Base-by-base conservation (phyloP, 1,140 invertebrate species). In the Pararge aegeria region DNA sequence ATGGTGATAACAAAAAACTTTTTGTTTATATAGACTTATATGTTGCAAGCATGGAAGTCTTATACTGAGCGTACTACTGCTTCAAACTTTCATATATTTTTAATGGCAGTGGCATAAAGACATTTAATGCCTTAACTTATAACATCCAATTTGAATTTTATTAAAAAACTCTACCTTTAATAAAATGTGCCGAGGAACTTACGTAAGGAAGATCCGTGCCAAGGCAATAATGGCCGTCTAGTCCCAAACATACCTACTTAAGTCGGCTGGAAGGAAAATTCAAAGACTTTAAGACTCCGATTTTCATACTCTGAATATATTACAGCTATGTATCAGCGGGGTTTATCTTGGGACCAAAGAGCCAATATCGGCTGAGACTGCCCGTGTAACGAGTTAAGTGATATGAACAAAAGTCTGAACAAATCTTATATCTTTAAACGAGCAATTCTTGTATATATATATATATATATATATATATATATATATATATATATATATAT, bases 241-340 rank as follows among this genome's bases (percentile, higher is more conserved):
- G 52, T 42, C 40, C 54, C 59, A 55, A 61, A 61, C 21, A 54
- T 51, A 46, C 59, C 46, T 61, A 55, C 59, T 49, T 52, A 61
- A 61, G 55, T 61, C 44, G 59, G 44, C 38, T 54, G 52, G 46
- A 46, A 61, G 62, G 55, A 75, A 67, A 53, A 71, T 72, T 66
- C 62, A 48, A 48, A 58, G 56, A 51, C 61, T 64, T 64, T 62
- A 67, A 70, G 67, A 62, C 52, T 61, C 64, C 61, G 65, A 72
- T 64, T 65, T 62, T 74, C 74, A 70, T 74, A 68, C 64, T 57
- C 54, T 55, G 71, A 77, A 77, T 77, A 70, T 74, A 77, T 77
- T 66, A 68, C 57, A 58, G 37, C 55, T 34, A 65, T 62, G 50
- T 55, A 62, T 68, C 55, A 68, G 55, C 19, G 34, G 40, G 49